Base-by-base conservation (phyloP, 1,140 invertebrate genomes). In the Mamestra configurata region DNA sequence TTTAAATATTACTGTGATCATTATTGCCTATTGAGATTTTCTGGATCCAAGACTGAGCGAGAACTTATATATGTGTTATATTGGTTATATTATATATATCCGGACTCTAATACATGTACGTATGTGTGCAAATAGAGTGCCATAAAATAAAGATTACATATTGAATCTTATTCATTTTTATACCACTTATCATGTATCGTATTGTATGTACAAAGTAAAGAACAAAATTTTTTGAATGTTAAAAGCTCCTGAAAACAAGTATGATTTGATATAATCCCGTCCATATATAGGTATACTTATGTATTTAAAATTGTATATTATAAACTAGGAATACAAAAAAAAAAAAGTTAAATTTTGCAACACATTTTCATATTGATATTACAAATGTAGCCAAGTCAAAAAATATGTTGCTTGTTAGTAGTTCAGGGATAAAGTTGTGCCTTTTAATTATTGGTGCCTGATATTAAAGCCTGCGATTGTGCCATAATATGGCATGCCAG, bases 1-100 rank as follows among this genome's bases (percentile, higher is more conserved):
- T 46, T 40, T 22, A 73, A 57, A 73, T 59, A 88, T 79, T 82
- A 82, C 92, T 92, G 90, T 92, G 91, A 92, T 94, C 83, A 84
- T 84, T 85, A 88, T 90, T 89, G 92, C 90, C 91, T 90, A 87
- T 91, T 93, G 90, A 93, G 91, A 93, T 94, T 93, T 81, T 93
- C 88, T 92, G 90, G 87, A 90, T 86, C 82, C 86, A 94, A 94
- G 92, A 94, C 93, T 94, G 92, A 93, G 83, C 79, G 83, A 89
- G 84, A 87, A 83, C 66, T 85, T 84, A 86, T 86, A 83, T 85
- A 84, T 79, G 46, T 78, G 83, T 80, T 66, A 79, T 84, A 81
- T 86, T 82, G 81, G 77, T 80, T 79, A 83, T 82, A 77, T 84
- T 77, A 66, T 84, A 80, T 68, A 68, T 49, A 82, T 84, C 77